Evolutionary conservation across 2,888 invertebrate species (phyloP).

Genomic region (Xestia c-nigrum): DNA sequence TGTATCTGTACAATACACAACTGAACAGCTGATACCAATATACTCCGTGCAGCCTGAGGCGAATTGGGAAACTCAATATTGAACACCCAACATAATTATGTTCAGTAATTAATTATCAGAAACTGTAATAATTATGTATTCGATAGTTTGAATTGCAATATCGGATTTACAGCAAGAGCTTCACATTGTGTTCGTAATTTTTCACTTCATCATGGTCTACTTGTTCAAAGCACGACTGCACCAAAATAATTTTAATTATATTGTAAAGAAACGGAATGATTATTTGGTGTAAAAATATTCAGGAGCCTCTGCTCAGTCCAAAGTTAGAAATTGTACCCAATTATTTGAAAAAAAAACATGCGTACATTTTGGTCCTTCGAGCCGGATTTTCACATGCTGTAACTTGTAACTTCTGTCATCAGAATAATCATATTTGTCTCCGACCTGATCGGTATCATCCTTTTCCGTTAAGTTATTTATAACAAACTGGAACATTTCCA

Average conservation of each 20-base stretch:
- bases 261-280: not conserved
- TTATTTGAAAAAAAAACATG: no score
- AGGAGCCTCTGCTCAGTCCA: not conserved
- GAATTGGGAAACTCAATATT: constrained; percentile 24
- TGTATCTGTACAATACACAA: not conserved
- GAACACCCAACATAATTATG: constrained; percentile 10
- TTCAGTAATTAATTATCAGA: constrained; percentile 16
- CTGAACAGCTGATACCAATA: constrained; percentile 9
- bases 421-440: not conserved
- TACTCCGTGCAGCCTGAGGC: not conserved
- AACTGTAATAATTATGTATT: constrained; percentile 4
- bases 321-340: not conserved
- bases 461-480: not conserved
- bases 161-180: not conserved
- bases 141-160: not conserved
- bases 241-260: not conserved
- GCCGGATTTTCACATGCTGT: no score
- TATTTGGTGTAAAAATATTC: not conserved
- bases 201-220: not conserved
- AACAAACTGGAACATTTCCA: not conserved
- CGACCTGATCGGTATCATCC: not conserved
- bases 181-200: not conserved
- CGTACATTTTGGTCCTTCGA: no score
- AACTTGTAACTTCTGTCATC: not conserved
- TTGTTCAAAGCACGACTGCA: not conserved